Evolutionary conservation across 1,140 invertebrate species (phyloP).

Genomic region (Macrobrachium nipponense): DNA sequence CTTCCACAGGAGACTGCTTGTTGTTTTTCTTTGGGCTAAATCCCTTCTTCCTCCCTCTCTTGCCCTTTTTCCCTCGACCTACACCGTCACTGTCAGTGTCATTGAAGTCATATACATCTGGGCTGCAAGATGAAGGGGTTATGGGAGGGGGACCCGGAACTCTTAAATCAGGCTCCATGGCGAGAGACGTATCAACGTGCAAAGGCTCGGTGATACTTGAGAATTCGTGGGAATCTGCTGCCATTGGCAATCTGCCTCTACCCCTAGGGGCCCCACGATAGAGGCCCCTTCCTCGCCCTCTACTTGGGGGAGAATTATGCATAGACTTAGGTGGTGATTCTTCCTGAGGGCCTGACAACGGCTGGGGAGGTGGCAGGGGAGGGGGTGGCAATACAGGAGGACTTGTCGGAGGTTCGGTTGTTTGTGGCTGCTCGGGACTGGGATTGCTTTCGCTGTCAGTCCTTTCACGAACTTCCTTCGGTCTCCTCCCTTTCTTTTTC

Average conservation of each 20-base stretch:
- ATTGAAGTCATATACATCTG: conserved; percentile 64
- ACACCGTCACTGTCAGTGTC: conserved; percentile 57
- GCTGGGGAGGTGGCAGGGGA: no score
- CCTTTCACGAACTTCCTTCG: conserved; percentile 41
- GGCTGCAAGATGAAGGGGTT: conserved; percentile 44
- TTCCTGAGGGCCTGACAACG: not conserved
- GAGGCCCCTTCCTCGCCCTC: conserved; percentile 24
- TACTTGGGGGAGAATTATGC: conserved; percentile 30
- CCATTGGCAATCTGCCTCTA: not conserved
- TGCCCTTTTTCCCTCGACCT: conserved; percentile 47
- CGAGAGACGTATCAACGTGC: conserved; percentile 48
- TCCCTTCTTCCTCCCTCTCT: conserved; percentile 60
- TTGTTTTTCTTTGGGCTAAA: conserved; percentile 37
- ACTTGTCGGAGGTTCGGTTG: conserved; percentile 9
- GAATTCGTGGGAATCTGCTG: not conserved
- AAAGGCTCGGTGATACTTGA: conserved; percentile 43
- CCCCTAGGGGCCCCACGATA: conserved; percentile 12
- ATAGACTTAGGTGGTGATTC: conserved; percentile 20
- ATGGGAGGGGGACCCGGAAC: conserved; percentile 51
- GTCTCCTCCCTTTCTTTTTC: conserved; percentile 54
- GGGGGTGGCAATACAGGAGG: not conserved
- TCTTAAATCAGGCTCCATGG: conserved; percentile 34
- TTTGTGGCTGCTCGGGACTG: conserved; percentile 4
- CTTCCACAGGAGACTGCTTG: conserved; percentile 43
- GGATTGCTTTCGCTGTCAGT: conserved; percentile 17